Conservation (phyloP, 2,888 invertebrate species). For the Oegoconia quadripuncta region DNA sequence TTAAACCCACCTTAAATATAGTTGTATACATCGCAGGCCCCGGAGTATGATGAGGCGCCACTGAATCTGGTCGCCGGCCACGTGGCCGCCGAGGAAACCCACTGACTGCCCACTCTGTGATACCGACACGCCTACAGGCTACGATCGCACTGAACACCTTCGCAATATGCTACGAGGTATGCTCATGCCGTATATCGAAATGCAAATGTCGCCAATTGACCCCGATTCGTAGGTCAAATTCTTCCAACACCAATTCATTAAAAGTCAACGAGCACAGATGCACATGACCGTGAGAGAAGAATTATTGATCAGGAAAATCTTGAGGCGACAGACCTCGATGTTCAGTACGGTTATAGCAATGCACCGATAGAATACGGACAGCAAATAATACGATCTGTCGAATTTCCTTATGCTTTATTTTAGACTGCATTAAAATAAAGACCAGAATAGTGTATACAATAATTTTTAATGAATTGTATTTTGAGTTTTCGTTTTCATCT, state of each 20-base stretch:
- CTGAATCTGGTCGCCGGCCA: conserved; percentile 85
- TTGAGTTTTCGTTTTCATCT: neutral
- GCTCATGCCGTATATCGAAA: neutral
- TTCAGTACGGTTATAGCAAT: too few species aligned
- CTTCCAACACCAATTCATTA: neutral
- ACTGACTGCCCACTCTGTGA: conserved; percentile 43
- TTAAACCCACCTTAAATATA: neutral
- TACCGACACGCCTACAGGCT: conserved; percentile 16
- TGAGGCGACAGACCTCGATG: neutral
- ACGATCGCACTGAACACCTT: conserved; percentile 2
- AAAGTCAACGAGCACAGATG: neutral
- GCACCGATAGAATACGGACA: too few species aligned
- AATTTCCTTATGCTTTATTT: conserved; percentile 1
- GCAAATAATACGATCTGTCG: neutral
- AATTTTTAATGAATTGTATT: neutral
- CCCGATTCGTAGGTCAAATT: conserved; percentile 2
- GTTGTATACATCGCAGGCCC: conserved; percentile 28
- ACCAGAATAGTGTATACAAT: conserved; percentile 9
- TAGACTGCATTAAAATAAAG: conserved; percentile 10
- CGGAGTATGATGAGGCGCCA: conserved; percentile 81
- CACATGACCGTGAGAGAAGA: neutral
- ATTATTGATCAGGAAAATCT: neutral
- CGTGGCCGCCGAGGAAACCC: conserved; percentile 81
- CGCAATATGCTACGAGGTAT: conserved; percentile 4
- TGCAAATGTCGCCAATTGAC: conserved; percentile 1